Conservation (phyloP, 1,140 invertebrate genomes). For the Halotydeus destructor region DNA sequence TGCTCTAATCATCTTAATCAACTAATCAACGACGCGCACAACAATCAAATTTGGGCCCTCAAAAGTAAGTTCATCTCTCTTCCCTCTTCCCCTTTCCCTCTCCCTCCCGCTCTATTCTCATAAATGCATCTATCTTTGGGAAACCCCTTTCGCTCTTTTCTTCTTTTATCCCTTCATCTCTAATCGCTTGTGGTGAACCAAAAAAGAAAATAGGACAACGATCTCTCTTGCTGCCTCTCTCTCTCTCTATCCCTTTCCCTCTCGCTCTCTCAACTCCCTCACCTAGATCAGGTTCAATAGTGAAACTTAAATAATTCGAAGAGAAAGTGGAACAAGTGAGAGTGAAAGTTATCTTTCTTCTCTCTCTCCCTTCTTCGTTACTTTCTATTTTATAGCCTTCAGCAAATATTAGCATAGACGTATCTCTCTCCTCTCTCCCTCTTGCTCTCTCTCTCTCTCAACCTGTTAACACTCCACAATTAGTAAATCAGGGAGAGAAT, state of each 20-base stretch:
- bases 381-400: background rate
- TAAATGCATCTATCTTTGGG: background rate
- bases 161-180: background rate
- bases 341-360: background rate
- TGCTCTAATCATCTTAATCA: conserved; percentile 1
- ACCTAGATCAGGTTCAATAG: background rate
- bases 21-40: background rate
- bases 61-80: background rate
- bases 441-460: background rate
- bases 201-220: background rate
- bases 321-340: background rate
- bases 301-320: background rate
- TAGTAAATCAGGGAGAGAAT: background rate
- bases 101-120: background rate
- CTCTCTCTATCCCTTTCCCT: background rate
- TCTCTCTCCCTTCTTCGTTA: background rate
- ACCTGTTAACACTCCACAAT: background rate
- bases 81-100: background rate
- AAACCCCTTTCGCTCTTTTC: background rate
- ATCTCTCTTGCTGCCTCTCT: background rate
- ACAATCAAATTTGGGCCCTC: background rate
- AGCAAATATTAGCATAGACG: background rate
- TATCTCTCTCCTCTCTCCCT: background rate
- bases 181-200: background rate
- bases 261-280: background rate